Base-by-base conservation (phyloP, 37 sponge, comb jelly and placozoan species). In the Geodia barretti region DNA sequence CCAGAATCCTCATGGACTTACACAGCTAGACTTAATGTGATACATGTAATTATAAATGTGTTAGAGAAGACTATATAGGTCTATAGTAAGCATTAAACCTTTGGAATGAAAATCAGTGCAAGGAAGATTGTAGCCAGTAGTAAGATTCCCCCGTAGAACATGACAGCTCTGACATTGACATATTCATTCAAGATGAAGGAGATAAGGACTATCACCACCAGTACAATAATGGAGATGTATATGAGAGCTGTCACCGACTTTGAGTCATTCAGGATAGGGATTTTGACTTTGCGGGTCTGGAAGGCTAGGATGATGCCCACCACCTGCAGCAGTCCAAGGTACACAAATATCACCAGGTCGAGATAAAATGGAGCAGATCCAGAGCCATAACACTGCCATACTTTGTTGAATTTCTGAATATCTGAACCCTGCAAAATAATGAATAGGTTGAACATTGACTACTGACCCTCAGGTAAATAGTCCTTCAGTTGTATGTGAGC, bases 241-340 rank as follows among this genome's bases (percentile, higher is more conserved):
- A 83, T 41, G 1, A 83, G 63, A 23, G 75, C 76, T 47, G 76
- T 76, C 43, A 83, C 70, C 23, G 37, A 63, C 76, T 83, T 83
- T 26, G 84, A 83, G 67, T 83, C 84, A 75, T 83, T 83, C 31
- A 83, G 60, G 30, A 47, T 19, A 24, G 62, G 62, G n/a, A 83
- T 75, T 34, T 64, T 75, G 31, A 83, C 76, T 83, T 75, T 74
- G 28, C 84, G 40, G 21, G 70, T 83, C 29, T 83, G 75, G 20
- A 83, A 29, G 68, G 76, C 76, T 1, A 83, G 65, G 21, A 83
- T 37, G 33, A 83, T 30, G 1, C 70, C 84, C 7, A 75, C 28
- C 29, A 83, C 67, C 29, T 83, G 84, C 17, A 75, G 68, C 19
- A 83, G 3, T 26, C 32, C 75, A 26, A 82, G 64, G 60, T 73